A percentile compares a stretch with the other conserved stretches of the same genome.
These are phyloP conservation scores for Drusus annulatus DNA, from an alignment of 1,140 invertebrate species.

Conservation along the genomic window DNA sequence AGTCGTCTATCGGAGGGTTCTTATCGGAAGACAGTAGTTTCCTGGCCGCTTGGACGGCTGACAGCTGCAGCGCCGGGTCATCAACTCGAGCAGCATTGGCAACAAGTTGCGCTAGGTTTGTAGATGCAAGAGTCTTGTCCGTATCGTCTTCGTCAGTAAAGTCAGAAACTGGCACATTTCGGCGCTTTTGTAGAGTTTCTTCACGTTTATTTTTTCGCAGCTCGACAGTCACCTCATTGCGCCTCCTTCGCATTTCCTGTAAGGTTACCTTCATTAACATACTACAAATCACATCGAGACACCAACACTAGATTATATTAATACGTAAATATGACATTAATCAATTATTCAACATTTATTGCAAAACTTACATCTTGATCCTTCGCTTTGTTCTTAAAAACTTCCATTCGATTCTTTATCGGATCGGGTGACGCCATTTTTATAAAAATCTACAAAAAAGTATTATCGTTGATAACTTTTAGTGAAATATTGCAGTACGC, in stretches of 20 bases:
- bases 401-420: constrained; percentile 87
- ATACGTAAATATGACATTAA: neutral
- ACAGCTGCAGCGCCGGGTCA: constrained; percentile 82
- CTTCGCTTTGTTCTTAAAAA: constrained; percentile 98
- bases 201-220: constrained; percentile 97
- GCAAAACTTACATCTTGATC: constrained; percentile 91
- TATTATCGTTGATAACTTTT: constrained; percentile 39
- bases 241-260: constrained; percentile 94
- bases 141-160: constrained; percentile 87
- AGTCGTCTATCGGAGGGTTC: constrained; percentile 98
- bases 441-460: constrained; percentile 64
- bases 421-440: constrained; percentile 86
- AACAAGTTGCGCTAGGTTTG: constrained; percentile 80
- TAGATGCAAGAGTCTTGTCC: constrained; percentile 77
- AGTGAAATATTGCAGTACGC: constrained; percentile 4
- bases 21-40: constrained; percentile 97
- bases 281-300: neutral
- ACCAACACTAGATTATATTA: neutral
- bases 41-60: constrained; percentile 89
- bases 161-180: constrained; percentile 91
- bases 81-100: constrained; percentile 79
- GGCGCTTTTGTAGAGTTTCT: constrained; percentile 94
- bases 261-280: constrained; percentile 59
- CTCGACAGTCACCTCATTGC: constrained; percentile 96
- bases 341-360: neutral